Conservation (phyloP, 2,797 vertebrate genomes). For the Tiaroga cobitis region DNA sequence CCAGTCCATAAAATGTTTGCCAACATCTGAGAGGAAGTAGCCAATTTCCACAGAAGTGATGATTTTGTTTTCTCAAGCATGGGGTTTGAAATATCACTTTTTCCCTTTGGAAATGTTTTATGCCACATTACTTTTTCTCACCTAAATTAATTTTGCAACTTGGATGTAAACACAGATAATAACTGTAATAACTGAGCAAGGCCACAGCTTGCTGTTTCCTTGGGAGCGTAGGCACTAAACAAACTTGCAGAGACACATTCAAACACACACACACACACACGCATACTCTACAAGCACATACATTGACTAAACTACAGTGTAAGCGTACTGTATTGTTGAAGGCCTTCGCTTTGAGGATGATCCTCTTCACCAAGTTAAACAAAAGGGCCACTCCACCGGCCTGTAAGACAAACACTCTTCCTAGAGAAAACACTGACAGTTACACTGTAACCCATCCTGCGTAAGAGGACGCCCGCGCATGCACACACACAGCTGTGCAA, state of each 20-base stretch:
- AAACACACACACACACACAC: neutral
- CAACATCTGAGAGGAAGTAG: neutral
- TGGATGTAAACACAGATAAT: slow-evolving; percentile 10
- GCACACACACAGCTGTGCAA: slow-evolving; percentile 51
- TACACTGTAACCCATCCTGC: slow-evolving; percentile 78
- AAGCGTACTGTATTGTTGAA: slow-evolving; percentile 68
- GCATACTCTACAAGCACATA: slow-evolving; percentile 2
- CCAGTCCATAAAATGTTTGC: neutral
- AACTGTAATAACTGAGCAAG: neutral
- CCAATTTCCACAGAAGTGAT: slow-evolving; percentile 5
- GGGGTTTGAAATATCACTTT: neutral
- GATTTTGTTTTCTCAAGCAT: neutral
- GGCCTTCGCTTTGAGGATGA: slow-evolving; percentile 74
- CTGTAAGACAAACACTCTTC: slow-evolving; percentile 82
- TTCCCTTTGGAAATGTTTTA: neutral
- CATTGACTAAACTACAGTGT: slow-evolving; percentile 41
- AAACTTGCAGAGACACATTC: slow-evolving; percentile 1
- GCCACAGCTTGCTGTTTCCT: neutral
- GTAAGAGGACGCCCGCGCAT: slow-evolving; percentile 66
- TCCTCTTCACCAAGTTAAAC: slow-evolving; percentile 78
- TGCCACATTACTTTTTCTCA: neutral
- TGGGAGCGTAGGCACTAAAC: neutral
- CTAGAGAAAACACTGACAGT: slow-evolving; percentile 81
- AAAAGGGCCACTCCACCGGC: slow-evolving; percentile 80
- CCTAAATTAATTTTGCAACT: neutral